Percentiles rank a stretch among this genome's conserved stretches.
phyloP scores from a whole-genome alignment of 2,113 vertebrate species.

The Himantopus leucocephalus region DNA sequence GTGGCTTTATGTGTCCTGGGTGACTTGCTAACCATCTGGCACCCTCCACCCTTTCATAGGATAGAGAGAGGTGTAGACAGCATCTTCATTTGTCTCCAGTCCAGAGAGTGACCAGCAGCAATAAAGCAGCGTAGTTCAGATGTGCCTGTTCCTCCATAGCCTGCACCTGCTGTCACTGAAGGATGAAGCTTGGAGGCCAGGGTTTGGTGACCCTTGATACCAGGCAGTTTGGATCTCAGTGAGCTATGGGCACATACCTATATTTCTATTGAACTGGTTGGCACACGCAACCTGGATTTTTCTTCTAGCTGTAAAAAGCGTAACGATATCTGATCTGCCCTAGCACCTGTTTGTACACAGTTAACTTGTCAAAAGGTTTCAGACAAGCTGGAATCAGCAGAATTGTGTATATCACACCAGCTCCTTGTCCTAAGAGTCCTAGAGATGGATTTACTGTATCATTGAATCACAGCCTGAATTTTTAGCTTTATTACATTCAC shows the following conservation, averaged over 20 bases:
- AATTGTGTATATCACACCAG: not conserved
- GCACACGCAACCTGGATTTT: not conserved
- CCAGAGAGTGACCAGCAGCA: constrained; percentile 3
- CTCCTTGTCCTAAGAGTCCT: constrained; percentile 22
- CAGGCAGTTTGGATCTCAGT: not conserved
- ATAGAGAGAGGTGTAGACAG: constrained; percentile 24
- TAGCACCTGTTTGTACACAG: constrained; percentile 15
- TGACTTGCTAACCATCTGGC: constrained; percentile 52
- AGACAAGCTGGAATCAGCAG: constrained; percentile 28
- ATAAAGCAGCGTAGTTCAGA: not conserved
- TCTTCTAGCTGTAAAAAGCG: not conserved
- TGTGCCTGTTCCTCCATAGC: not conserved
- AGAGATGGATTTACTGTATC: constrained; percentile 43
- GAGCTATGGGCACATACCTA: not conserved
- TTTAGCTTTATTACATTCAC: not conserved
- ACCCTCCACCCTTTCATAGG: not conserved
- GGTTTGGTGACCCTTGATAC: not conserved
- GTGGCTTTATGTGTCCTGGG: constrained; percentile 52
- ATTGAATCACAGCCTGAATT: constrained; percentile 17
- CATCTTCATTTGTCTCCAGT: not conserved
- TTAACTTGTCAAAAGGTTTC: constrained; percentile 25
- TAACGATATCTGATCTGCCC: not conserved
- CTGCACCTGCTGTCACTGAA: not conserved
- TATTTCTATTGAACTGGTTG: not conserved
- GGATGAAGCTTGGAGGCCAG: not conserved